Percentiles rank a stretch among this genome's conserved stretches.
Conservation (phyloP, 2,113 vertebrate genomes). For the Cottus gobio region DNA sequence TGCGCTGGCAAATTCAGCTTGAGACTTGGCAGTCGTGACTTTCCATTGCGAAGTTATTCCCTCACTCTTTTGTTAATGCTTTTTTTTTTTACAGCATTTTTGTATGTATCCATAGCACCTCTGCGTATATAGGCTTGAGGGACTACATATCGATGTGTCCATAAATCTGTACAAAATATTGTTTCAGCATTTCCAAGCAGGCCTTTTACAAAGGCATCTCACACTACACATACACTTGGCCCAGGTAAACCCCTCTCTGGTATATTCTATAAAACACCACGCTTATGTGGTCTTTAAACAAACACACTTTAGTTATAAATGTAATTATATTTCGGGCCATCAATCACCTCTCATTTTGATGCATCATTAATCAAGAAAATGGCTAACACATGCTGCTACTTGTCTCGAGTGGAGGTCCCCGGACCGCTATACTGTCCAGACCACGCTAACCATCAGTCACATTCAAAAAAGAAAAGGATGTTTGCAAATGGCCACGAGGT, state of each 20-base stretch:
- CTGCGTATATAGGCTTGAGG: slow-evolving; percentile 45
- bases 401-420: slow-evolving; percentile 54
- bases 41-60: slow-evolving; percentile 74
- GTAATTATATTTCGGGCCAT: slow-evolving; percentile 71
- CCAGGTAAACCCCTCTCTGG: neutral
- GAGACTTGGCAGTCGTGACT: slow-evolving; percentile 64
- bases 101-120: slow-evolving; percentile 69
- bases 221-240: slow-evolving; percentile 19
- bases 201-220: slow-evolving; percentile 31
- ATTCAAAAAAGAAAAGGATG: slow-evolving; percentile 57
- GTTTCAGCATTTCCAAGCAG: slow-evolving; percentile 43
- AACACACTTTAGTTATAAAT: slow-evolving; percentile 68
- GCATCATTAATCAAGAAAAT: slow-evolving; percentile 80
- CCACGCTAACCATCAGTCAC: slow-evolving; percentile 60
- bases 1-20: slow-evolving; percentile 57
- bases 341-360: slow-evolving; percentile 76
- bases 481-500: slow-evolving; percentile 62
- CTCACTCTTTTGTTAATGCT: slow-evolving; percentile 62
- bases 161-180: slow-evolving; percentile 55
- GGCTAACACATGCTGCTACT: slow-evolving; percentile 73
- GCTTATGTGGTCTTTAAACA: slow-evolving; percentile 64
- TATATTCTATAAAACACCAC: slow-evolving; percentile 18
- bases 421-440: slow-evolving; percentile 57
- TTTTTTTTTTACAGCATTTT: slow-evolving; percentile 69
- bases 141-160: slow-evolving; percentile 50